phyloP scores from a whole-genome alignment of 2,888 invertebrate species.

The Tridacna crocea region DNA sequence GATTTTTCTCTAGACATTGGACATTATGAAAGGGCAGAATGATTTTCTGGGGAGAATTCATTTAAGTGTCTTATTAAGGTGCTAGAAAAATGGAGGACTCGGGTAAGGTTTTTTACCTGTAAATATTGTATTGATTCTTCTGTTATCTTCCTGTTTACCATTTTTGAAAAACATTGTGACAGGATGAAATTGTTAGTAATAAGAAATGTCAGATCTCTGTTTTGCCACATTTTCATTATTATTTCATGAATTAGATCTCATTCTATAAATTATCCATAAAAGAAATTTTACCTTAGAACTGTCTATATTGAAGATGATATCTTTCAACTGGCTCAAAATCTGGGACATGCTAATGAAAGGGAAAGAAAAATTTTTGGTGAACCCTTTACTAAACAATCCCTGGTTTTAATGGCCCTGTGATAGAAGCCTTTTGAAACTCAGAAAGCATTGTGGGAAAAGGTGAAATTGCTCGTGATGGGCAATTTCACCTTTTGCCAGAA shows the following conservation, averaged over 20 bases:
- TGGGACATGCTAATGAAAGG: no score
- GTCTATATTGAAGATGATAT: no score
- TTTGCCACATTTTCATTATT: not conserved
- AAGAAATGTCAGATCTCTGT: not conserved
- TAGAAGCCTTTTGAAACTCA: no score
- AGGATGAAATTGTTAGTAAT: not conserved
- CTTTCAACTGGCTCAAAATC: no score
- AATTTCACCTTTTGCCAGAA: no score
- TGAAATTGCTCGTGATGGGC: no score
- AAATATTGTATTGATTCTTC: not conserved
- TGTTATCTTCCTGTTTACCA: not conserved
- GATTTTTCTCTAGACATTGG: not conserved
- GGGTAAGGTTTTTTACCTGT: constrained; percentile 5
- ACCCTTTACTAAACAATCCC: no score
- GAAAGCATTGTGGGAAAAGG: no score
- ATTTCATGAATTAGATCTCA: no score
- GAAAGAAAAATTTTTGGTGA: no score
- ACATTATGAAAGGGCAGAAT: not conserved
- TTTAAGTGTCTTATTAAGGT: not conserved
- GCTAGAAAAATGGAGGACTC: constrained; percentile 8
- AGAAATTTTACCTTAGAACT: no score
- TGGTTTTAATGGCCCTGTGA: no score
- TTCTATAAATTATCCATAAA: not conserved
- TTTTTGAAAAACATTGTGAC: not conserved
- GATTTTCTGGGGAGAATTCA: not conserved